phyloP scores from a whole-genome alignment of 2,888 invertebrate species.

The Torymus texanus region DNA sequence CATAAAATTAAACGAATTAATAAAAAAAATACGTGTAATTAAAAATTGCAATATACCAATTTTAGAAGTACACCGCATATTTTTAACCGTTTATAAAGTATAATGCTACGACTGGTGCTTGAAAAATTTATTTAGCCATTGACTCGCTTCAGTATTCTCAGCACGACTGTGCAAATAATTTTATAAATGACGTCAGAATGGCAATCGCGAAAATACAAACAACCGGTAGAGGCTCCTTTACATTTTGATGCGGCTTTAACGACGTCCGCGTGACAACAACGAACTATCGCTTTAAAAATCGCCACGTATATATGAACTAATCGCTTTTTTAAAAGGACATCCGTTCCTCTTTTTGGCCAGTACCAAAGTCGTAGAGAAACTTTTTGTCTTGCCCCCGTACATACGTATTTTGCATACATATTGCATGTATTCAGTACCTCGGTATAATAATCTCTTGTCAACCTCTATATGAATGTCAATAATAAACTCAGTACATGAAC shows the following conservation, averaged over 20 bases:
- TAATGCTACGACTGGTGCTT: not conserved
- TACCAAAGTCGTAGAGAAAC: not conserved
- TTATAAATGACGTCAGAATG: constrained; percentile 26
- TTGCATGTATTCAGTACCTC: too few relatives aligned
- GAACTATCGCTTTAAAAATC: not conserved
- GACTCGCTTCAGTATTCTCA: constrained; percentile 15
- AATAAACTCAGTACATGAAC: too few relatives aligned
- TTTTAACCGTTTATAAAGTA: too few relatives aligned
- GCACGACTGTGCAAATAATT: constrained; percentile 23
- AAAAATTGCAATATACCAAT: too few relatives aligned
- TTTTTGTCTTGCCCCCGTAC: not conserved
- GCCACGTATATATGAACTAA: not conserved
- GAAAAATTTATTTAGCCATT: not conserved
- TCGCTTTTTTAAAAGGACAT: constrained; percentile 19
- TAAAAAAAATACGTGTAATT: too few relatives aligned
- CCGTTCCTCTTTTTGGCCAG: not conserved
- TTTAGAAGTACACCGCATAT: too few relatives aligned
- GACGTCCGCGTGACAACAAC: not conserved
- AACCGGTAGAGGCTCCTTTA: not conserved
- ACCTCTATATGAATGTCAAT: too few relatives aligned
- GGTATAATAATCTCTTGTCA: too few relatives aligned
- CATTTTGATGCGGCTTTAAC: constrained; percentile 16
- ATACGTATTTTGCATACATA: too few relatives aligned
- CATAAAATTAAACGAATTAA: too few relatives aligned
- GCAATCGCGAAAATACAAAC: constrained; percentile 6